Evolutionary conservation across 2,113 vertebrate species (phyloP).

Genomic region (Phainopepla nitens): DNA sequence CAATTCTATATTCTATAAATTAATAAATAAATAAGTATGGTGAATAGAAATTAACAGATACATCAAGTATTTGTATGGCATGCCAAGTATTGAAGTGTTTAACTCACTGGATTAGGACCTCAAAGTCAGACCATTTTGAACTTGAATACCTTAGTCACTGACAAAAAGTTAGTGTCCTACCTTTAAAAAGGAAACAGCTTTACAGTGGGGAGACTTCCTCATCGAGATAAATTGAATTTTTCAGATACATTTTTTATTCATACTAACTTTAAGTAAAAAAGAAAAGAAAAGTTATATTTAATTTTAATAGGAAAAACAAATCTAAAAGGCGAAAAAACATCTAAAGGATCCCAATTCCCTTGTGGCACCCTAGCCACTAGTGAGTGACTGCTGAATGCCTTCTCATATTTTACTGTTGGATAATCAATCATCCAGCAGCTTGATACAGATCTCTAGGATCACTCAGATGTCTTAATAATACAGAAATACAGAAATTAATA

Average conservation of each 20-base stretch:
- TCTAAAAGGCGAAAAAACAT: neutral
- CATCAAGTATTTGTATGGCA: neutral
- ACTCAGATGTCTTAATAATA: neutral
- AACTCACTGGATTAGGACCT: neutral
- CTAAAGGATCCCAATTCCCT: neutral
- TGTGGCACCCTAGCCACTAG: neutral
- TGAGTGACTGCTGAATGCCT: neutral
- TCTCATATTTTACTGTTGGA: neutral
- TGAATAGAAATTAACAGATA: neutral
- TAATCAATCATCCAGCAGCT: neutral
- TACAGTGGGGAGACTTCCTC: neutral
- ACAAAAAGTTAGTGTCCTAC: neutral
- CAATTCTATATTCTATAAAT: neutral
- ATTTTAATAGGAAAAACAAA: neutral
- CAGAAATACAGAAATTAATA: neutral
- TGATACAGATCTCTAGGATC: neutral
- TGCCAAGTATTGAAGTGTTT: neutral
- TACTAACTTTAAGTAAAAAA: neutral
- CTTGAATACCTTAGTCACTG: neutral
- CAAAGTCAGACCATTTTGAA: neutral
- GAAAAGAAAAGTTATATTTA: neutral
- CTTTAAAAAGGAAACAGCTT: neutral
- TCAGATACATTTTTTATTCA: neutral
- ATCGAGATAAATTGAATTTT: neutral
- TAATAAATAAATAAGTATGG: neutral